Conservation (phyloP, 2,113 vertebrate genomes). For the Grammomys dolichurus region DNA sequence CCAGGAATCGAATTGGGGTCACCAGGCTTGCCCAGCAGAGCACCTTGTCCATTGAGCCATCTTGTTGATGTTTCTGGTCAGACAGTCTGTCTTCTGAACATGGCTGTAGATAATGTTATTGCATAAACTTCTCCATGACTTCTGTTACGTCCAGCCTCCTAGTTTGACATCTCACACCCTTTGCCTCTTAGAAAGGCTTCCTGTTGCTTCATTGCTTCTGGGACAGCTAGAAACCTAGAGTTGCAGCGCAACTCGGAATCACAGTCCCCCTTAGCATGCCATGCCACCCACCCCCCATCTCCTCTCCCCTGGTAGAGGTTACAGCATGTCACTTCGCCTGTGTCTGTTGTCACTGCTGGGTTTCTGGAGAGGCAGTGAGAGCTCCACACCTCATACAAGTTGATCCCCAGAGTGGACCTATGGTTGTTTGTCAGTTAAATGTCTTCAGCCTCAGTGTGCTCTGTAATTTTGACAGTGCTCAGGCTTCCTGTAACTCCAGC, state of each 20-base stretch:
- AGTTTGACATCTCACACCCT: background rate
- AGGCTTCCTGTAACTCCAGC: conserved; percentile 29
- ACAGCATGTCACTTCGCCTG: background rate
- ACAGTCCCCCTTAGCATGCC: background rate
- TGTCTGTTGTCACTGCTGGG: background rate
- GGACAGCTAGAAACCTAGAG: background rate
- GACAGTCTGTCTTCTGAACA: conserved; percentile 38
- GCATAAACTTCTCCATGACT: background rate
- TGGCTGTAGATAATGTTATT: background rate
- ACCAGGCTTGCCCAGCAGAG: background rate
- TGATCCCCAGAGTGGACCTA: background rate
- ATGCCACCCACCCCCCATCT: background rate
- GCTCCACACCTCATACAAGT: background rate
- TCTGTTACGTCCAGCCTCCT: background rate
- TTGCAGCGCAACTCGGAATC: background rate
- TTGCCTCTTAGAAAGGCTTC: background rate
- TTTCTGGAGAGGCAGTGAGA: background rate
- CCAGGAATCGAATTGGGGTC: background rate
- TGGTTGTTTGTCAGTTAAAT: background rate
- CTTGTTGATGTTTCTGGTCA: background rate
- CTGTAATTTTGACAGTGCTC: background rate
- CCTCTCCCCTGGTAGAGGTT: background rate
- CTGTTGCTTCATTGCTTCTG: background rate
- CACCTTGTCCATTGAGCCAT: background rate
- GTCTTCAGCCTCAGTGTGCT: no score